Evolutionary conservation across 2,888 invertebrate species (phyloP).

Genomic region (Pelosia muscerda): DNA sequence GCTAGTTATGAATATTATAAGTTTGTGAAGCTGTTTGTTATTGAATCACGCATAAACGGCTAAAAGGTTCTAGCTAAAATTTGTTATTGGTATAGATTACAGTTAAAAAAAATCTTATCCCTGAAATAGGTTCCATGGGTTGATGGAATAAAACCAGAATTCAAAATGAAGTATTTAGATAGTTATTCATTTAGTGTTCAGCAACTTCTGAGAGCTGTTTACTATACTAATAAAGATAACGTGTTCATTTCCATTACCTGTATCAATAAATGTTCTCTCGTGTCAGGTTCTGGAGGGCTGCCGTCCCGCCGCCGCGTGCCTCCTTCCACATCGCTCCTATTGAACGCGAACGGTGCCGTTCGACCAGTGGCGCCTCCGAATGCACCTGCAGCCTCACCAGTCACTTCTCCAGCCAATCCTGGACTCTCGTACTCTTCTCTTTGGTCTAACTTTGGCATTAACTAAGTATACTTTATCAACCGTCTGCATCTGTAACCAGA

Average conservation of each 20-base stretch:
- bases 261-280: not conserved
- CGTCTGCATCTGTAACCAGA: not conserved
- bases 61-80: too few species aligned
- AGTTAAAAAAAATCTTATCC: too few species aligned
- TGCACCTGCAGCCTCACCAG: constrained; percentile 61
- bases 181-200: too few species aligned
- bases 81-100: too few species aligned
- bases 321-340: constrained; percentile 55
- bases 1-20: not conserved
- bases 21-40: too few species aligned
- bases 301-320: constrained; percentile 66
- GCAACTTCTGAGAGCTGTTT: not conserved
- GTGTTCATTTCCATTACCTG: not conserved
- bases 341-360: constrained; percentile 35
- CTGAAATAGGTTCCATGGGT: too few species aligned
- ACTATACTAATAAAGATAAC: not conserved
- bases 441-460: constrained; percentile 63
- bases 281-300: constrained; percentile 56
- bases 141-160: too few species aligned
- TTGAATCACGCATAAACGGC: too few species aligned
- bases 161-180: too few species aligned
- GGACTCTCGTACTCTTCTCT: constrained; percentile 56
- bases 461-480: constrained; percentile 45
- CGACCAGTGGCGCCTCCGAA: constrained; percentile 40
- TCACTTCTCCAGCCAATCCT: constrained; percentile 50